These are phyloP conservation scores for Menidia menidia DNA, from an alignment of 2,797 vertebrate species.

Conservation along the genomic window DNA sequence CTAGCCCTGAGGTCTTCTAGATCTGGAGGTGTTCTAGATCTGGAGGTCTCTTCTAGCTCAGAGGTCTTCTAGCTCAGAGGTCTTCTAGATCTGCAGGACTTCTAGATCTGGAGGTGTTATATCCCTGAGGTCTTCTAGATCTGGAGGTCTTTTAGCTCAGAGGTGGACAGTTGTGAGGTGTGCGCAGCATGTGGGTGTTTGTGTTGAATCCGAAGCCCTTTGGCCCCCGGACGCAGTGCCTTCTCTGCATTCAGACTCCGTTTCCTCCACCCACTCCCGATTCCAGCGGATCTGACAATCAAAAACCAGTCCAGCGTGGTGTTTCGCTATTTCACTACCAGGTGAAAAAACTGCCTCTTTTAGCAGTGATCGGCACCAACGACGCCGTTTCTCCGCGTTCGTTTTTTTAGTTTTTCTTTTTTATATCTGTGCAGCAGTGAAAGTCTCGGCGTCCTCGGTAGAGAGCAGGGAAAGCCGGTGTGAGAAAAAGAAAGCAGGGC, in stretches of 20 bases:
- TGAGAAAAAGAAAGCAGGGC: conserved; percentile 50
- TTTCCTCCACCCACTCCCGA: conserved; percentile 44
- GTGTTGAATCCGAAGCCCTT: conserved; percentile 33
- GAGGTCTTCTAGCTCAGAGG: too few relatives aligned
- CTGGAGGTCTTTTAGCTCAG: conserved; percentile 52
- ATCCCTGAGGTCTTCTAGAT: too few relatives aligned
- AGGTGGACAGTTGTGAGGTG: conserved; percentile 55
- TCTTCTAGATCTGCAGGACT: conserved; percentile 28
- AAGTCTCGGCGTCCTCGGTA: conserved; percentile 19
- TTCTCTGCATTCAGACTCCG: conserved; percentile 49
- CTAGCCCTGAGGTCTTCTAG: too few relatives aligned
- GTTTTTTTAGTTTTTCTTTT: conserved; percentile 28
- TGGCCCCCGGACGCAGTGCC: conserved; percentile 52
- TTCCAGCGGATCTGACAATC: conserved; percentile 39
- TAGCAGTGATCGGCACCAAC: conserved; percentile 53
- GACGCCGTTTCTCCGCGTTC: background rate
- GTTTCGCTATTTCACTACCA: too few relatives aligned
- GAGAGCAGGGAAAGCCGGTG: conserved; percentile 48
- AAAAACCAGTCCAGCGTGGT: too few relatives aligned
- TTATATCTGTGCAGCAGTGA: conserved; percentile 9
- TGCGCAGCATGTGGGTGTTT: conserved; percentile 49
- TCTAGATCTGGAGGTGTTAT: too few relatives aligned
- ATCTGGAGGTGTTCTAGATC: too few relatives aligned
- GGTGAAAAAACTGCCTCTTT: too few relatives aligned
- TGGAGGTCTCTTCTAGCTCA: too few relatives aligned